A percentile compares a stretch with the other conserved stretches of the same genome.
These are phyloP conservation scores for Barnardius zonarius DNA, from an alignment of 2,113 vertebrate genomes.

Conservation along the genomic window DNA sequence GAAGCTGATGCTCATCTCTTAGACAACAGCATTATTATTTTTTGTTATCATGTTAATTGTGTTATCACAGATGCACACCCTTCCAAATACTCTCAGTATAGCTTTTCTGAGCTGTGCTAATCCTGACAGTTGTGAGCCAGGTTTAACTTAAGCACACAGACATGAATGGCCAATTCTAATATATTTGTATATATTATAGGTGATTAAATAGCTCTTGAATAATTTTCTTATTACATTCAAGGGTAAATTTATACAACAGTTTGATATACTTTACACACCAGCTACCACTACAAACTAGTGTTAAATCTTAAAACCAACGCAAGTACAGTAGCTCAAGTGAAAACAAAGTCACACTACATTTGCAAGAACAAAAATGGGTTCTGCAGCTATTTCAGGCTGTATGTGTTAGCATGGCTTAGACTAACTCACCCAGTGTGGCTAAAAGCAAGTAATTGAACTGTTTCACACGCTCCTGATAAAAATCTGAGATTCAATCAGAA, in stretches of 20 bases:
- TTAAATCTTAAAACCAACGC: neutral
- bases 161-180: accelerated
- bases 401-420: neutral
- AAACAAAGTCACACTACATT: neutral
- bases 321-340: neutral
- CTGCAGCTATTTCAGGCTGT: conserved; percentile 3
- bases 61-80: neutral
- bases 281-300: neutral
- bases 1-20: neutral
- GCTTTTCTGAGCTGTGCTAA: neutral
- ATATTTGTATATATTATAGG: neutral
- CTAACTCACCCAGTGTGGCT: neutral
- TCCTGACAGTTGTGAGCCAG: neutral
- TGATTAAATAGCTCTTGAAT: neutral
- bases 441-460: neutral
- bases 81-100: neutral
- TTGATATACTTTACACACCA: neutral
- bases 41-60: neutral
- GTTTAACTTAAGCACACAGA: neutral
- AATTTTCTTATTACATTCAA: neutral
- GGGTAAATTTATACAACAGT: neutral
- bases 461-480: neutral
- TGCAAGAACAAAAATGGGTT: neutral
- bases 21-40: neutral
- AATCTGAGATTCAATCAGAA: conserved; percentile 1